These are phyloP conservation scores for Hydroisotoma schaefferi DNA, from an alignment of 2,888 invertebrate species.

Conservation along the genomic window DNA sequence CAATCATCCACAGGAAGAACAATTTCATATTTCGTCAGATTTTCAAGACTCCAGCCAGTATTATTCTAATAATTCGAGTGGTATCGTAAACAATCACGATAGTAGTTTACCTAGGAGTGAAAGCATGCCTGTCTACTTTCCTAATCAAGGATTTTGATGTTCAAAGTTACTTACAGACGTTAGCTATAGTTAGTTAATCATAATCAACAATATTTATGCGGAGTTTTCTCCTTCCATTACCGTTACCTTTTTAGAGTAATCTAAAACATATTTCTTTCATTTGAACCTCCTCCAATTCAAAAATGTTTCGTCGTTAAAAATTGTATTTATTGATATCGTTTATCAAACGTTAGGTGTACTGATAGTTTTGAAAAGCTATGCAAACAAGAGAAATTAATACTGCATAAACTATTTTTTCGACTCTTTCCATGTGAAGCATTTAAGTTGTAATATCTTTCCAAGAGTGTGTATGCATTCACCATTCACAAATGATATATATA, in stretches of 20 bases:
- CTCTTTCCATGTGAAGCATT: background rate
- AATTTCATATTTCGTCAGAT: background rate
- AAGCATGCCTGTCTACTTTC: background rate
- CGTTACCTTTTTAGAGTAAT: no score
- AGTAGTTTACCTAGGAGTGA: background rate
- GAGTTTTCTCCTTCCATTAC: no score
- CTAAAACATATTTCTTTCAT: no score
- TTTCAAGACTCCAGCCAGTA: conserved; percentile 2
- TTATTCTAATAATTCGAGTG: background rate
- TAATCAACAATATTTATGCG: no score
- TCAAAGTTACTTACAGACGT: background rate
- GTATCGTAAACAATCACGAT: background rate
- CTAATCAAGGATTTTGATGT: conserved; percentile 2
- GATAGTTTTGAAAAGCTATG: no score
- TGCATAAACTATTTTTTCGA: no score
- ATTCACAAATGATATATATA: background rate
- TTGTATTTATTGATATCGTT: no score
- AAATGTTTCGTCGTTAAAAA: no score
- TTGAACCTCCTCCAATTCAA: no score
- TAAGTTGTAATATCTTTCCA: background rate
- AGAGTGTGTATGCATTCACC: background rate
- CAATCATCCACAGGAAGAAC: background rate
- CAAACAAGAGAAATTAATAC: no score
- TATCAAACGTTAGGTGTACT: no score
- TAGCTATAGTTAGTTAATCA: no score